phyloP scores from a whole-genome alignment of 1,140 invertebrate genomes.

The Rhopalosiphum padi region DNA sequence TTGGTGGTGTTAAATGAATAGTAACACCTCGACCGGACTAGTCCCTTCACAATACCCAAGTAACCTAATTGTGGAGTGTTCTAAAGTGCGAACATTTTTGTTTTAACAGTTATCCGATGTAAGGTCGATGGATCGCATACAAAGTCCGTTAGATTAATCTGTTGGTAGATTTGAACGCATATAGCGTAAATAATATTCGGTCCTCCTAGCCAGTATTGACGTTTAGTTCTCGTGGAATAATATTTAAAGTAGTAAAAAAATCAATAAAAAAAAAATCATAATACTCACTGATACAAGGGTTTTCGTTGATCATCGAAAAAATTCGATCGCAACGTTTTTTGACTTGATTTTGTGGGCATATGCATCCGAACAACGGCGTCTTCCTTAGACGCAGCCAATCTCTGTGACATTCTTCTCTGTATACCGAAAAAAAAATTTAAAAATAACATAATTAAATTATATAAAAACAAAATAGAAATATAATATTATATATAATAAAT shows the following conservation, averaged over 20 bases:
- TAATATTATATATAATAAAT: not conserved
- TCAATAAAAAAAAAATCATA: not conserved
- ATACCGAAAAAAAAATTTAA: conserved; percentile 45
- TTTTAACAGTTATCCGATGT: not conserved
- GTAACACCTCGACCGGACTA: not conserved
- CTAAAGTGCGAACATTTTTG: not conserved
- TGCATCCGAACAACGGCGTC: conserved; percentile 88
- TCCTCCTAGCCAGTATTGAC: not conserved
- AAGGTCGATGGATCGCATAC: not conserved
- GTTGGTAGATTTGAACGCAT: not conserved
- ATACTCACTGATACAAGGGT: conserved; percentile 90
- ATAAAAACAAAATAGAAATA: not conserved
- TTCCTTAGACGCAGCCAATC: conserved; percentile 82
- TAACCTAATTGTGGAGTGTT: not conserved
- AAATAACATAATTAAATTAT: not conserved
- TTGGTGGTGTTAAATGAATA: not conserved
- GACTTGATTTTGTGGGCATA: conserved; percentile 86
- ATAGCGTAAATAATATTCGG: not conserved
- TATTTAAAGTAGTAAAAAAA: not conserved
- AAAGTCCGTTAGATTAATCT: not conserved
- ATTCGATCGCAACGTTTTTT: conserved; percentile 86
- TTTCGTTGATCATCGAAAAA: conserved; percentile 85
- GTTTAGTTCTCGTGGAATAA: not conserved
- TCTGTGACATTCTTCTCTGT: conserved; percentile 81
- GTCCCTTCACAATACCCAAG: not conserved